Percentiles rank a stretch among this genome's conserved stretches.
phyloP scores from a whole-genome alignment of 2,113 vertebrate genomes.

The Gymnorhina tibicen region DNA sequence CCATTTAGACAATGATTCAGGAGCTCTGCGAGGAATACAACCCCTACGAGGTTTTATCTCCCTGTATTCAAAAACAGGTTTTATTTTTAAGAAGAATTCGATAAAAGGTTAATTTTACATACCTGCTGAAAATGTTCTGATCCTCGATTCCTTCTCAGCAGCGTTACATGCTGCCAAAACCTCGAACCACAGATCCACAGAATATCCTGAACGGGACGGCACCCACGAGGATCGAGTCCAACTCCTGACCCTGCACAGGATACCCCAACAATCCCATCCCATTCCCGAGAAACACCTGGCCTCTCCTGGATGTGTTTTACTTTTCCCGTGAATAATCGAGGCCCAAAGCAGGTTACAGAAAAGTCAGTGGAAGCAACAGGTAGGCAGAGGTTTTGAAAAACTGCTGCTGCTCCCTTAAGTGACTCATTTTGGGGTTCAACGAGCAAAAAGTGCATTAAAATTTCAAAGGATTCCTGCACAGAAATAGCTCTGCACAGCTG shows the following conservation, averaged over 20 bases:
- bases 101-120: background rate
- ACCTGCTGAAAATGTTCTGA: background rate
- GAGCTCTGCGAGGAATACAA: background rate
- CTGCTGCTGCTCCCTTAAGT: background rate
- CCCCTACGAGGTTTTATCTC: background rate
- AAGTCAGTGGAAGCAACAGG: constrained; percentile 7
- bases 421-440: constrained; percentile 8
- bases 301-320: background rate
- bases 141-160: background rate
- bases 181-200: background rate
- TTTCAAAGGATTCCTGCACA: constrained; percentile 21
- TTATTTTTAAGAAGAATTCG: background rate
- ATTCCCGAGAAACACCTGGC: background rate
- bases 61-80: background rate
- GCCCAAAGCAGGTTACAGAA: background rate
- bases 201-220: background rate
- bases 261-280: background rate
- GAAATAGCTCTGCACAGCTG: constrained; percentile 33
- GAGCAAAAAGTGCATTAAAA: constrained; percentile 20
- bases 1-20: constrained; percentile 7
- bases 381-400: background rate
- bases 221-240: background rate
- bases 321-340: background rate
- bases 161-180: background rate
- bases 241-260: background rate